Evolutionary conservation across 2,888 invertebrate species (phyloP).

Genomic region (Epinotia ramella): DNA sequence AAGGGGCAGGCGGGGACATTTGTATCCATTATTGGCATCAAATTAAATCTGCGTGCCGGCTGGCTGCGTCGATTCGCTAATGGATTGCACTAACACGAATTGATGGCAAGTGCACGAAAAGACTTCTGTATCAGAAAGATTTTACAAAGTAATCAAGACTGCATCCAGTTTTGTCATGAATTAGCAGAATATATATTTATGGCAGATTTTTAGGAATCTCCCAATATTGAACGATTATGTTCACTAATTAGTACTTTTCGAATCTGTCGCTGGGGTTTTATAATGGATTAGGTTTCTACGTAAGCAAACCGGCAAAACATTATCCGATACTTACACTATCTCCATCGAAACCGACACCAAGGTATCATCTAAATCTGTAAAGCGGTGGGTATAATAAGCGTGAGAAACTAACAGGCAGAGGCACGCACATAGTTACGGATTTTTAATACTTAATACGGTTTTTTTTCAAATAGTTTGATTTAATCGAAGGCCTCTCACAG

Average conservation of each 20-base stretch:
- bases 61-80: conserved; percentile 68
- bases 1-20: conserved; percentile 61
- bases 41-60: conserved; percentile 73
- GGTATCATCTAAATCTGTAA: too few species aligned
- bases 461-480: too few species aligned
- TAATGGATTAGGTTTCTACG: not conserved
- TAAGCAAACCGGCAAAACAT: not conserved
- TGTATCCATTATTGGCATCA: conserved; percentile 72
- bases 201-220: not conserved
- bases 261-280: not conserved
- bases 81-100: conserved; percentile 69
- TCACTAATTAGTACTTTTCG: not conserved
- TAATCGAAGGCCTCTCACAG: too few species aligned
- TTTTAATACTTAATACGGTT: too few species aligned
- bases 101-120: conserved; percentile 51
- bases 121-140: conserved; percentile 8
- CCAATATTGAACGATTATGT: too few species aligned
- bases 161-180: not conserved
- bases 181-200: not conserved
- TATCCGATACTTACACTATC: not conserved
- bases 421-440: too few species aligned
- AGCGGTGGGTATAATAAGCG: too few species aligned
- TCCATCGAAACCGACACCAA: too few species aligned
- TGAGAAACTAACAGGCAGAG: too few species aligned
- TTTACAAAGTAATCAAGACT: not conserved